A percentile compares a stretch with the other conserved stretches of the same genome.
Conservation (phyloP, 2,888 invertebrate species). For the Cinara cedri region DNA sequence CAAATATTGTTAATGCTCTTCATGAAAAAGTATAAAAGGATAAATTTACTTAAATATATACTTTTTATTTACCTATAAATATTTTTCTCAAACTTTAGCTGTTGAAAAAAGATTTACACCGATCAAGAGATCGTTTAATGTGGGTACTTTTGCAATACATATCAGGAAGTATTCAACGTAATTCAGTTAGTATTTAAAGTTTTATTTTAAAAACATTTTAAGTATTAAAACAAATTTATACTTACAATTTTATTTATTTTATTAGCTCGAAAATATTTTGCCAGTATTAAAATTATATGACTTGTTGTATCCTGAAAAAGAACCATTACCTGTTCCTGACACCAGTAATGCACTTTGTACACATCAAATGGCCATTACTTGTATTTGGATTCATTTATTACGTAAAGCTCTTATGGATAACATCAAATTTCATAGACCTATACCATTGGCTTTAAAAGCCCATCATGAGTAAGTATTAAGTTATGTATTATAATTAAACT, state of each 20-base stretch:
- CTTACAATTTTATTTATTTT: slow-evolving; percentile 60
- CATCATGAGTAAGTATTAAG: slow-evolving; percentile 84
- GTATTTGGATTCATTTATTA: slow-evolving; percentile 94
- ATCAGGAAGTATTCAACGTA: slow-evolving; percentile 93
- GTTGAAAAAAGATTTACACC: slow-evolving; percentile 78
- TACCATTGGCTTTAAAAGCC: slow-evolving; percentile 80
- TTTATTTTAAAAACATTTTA: not conserved
- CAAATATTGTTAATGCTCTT: slow-evolving; percentile 87
- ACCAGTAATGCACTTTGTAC: slow-evolving; percentile 84
- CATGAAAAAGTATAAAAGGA: slow-evolving; percentile 75
- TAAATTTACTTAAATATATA: not conserved
- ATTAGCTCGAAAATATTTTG: slow-evolving; percentile 81
- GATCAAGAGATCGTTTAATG: slow-evolving; percentile 97
- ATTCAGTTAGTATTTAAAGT: slow-evolving; percentile 70
- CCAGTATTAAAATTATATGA: slow-evolving; percentile 91
- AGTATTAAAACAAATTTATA: not conserved
- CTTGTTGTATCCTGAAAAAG: slow-evolving; percentile 89
- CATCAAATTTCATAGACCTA: slow-evolving; percentile 75
- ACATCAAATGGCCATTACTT: slow-evolving; percentile 90
- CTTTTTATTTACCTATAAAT: not conserved
- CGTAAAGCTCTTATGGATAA: slow-evolving; percentile 88
- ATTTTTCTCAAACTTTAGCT: slow-evolving; percentile 65
- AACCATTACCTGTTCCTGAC: slow-evolving; percentile 87
- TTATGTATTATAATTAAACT: not conserved
- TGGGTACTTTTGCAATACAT: slow-evolving; percentile 95